phyloP scores from a whole-genome alignment of 2,797 vertebrate species.

The Moxostoma hubbsi region DNA sequence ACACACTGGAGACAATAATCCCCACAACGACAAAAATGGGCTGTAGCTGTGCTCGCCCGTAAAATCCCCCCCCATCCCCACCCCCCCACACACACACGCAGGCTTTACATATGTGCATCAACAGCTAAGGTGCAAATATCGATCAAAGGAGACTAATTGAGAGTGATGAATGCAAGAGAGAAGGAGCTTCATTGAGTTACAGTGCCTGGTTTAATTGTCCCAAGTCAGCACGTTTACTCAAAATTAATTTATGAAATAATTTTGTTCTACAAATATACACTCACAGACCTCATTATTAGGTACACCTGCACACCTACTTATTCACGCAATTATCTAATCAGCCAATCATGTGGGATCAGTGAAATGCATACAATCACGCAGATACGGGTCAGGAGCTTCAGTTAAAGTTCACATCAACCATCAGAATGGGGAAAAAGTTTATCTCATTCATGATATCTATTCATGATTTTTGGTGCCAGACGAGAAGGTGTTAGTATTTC shows the following conservation, averaged over 20 bases:
- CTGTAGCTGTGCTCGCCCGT: conserved; percentile 48
- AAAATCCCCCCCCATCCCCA: conserved; percentile 43
- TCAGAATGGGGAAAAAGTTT: too few relatives aligned
- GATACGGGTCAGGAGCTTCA: too few relatives aligned
- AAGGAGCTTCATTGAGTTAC: neutral
- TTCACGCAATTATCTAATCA: too few relatives aligned
- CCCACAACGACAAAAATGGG: conserved; percentile 65
- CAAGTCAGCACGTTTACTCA: neutral
- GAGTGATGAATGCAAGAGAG: conserved; percentile 15
- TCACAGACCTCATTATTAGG: too few relatives aligned
- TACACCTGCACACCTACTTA: too few relatives aligned
- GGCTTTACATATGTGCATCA: conserved; percentile 30
- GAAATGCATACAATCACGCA: too few relatives aligned
- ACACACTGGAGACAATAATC: conserved; percentile 75
- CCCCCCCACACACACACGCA: conserved; percentile 35
- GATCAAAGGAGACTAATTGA: conserved; percentile 32
- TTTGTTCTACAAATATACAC: conserved; percentile 4
- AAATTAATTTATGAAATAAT: conserved; percentile 8
- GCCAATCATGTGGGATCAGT: too few relatives aligned
- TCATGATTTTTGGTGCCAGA: too few relatives aligned
- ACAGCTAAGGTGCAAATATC: conserved; percentile 31
- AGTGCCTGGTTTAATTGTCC: neutral
- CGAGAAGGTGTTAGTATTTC: too few relatives aligned
- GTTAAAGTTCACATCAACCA: too few relatives aligned
- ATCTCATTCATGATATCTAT: too few relatives aligned